Evolutionary conservation across 2,888 invertebrate species (phyloP).

Genomic region (Coenonympha arcania): DNA sequence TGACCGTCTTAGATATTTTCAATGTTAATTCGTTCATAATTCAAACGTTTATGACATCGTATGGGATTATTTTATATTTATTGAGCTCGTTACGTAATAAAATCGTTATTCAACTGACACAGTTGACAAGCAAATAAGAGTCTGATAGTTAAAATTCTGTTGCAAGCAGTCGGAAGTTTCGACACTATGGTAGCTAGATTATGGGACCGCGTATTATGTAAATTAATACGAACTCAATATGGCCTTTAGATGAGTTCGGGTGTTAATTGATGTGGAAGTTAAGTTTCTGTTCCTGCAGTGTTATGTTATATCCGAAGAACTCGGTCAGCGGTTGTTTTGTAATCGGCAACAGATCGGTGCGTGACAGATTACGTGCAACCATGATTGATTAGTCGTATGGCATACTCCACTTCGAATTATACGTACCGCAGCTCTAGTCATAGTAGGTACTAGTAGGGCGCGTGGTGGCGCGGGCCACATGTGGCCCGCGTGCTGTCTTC

Average conservation of each 20-base stretch:
- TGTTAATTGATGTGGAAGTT: conserved; percentile 28
- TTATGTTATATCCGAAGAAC: conserved; percentile 10
- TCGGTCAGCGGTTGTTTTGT: conserved; percentile 31
- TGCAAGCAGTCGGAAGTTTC: conserved; percentile 64
- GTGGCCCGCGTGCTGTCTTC: too few relatives aligned
- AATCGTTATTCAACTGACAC: conserved; percentile 56
- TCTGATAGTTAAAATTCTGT: conserved; percentile 49
- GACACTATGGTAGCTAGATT: conserved; percentile 45
- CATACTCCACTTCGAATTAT: conserved; percentile 54
- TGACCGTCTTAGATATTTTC: conserved; percentile 14
- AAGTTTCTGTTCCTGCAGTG: conserved; percentile 11
- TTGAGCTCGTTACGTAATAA: conserved; percentile 53
- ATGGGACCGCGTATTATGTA: conserved; percentile 50
- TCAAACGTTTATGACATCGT: conserved; percentile 24
- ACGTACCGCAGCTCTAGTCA: conserved; percentile 20
- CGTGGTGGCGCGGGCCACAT: too few relatives aligned
- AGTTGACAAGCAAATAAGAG: conserved; percentile 56
- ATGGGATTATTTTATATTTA: conserved; percentile 32
- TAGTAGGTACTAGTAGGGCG: too few relatives aligned
- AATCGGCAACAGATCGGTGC: conserved; percentile 31
- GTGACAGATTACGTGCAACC: conserved; percentile 35
- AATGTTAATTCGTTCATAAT: conserved; percentile 27
- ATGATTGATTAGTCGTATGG: conserved; percentile 60
- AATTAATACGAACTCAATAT: conserved; percentile 35
- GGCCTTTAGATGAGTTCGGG: conserved; percentile 33